Base-by-base conservation (phyloP, 2,888 invertebrate genomes). In the Cotesia congregata region DNA sequence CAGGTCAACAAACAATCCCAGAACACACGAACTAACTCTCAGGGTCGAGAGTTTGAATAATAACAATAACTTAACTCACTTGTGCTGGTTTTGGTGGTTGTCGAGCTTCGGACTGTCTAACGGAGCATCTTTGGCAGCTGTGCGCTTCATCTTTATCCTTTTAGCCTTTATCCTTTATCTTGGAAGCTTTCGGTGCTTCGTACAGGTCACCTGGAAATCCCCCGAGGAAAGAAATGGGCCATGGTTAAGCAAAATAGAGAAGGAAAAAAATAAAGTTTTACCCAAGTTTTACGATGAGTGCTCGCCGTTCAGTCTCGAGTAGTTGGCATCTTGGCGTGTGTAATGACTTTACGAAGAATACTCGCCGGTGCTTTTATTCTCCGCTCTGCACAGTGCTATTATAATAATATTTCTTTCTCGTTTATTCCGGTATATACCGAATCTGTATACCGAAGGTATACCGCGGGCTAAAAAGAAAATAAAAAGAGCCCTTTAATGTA, bases 1-100 rank as follows among this genome's bases (percentile, higher is more conserved):
- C 77, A 80, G 80, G 80, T 80, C 78, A 80, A 77, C 77, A 77
- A 79, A 79, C 80, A 80, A 50, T 76, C 71, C 64, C 74, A 68
- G 74, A 76, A 30, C 30, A 30, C 30, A 30, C 30, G 30, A 30
- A 30, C 30, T 74, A 79, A 71, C 74, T 78, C 73, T 74, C 50
- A 67, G 70, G 67, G 72, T 41, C 41, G 41, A 67, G 59, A 20
- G 78, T 77, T 80, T 78, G 76, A 79, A 76, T 76, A 79, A 78
- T 67, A 67, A 30, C 30, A 30, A 30, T 30, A 30, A 30, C 30
- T 30, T 3, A 30, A 38, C 67, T 67, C 67, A 67, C 67, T n/a
- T 67, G 50, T 12, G 50, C 3, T 50, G 50, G 50, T 6, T 50
- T 30, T 6, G 50, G 50, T 50, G 50, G 50, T 50, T 6, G 50